Conservation (phyloP, 2,888 invertebrate genomes). For the Plutella xylostella region DNA sequence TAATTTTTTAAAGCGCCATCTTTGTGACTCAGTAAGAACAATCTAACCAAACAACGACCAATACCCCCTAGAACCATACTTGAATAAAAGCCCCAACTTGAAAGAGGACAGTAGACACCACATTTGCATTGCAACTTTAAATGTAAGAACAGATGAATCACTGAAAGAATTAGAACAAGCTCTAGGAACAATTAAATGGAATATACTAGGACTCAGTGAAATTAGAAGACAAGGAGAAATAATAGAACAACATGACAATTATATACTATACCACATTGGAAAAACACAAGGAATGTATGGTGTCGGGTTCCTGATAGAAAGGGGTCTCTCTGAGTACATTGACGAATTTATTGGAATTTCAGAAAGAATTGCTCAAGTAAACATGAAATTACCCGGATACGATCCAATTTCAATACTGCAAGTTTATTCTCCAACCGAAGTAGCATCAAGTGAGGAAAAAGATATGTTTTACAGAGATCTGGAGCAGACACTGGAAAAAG, state of each 20-base stretch:
- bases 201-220: not conserved
- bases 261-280: conserved; percentile 7
- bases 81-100: not conserved
- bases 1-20: too few relatives aligned
- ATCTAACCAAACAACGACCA: too few relatives aligned
- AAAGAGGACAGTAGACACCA: not conserved
- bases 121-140: not conserved
- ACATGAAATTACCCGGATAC: not conserved
- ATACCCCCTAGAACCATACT: conserved; percentile 2
- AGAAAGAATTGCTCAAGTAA: conserved; percentile 4
- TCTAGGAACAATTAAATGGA: not conserved
- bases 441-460: not conserved
- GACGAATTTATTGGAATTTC: conserved; percentile 4
- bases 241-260: conserved; percentile 1
- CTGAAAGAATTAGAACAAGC: not conserved
- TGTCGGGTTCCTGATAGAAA: conserved; percentile 6
- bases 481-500: not conserved
- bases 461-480: not conserved
- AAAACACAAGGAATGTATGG: conserved; percentile 2
- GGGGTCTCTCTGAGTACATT: not conserved
- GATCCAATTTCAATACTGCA: conserved; percentile 4
- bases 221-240: not conserved
- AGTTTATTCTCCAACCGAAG: conserved; percentile 5
- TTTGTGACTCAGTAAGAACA: too few relatives aligned
- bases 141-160: not conserved